phyloP scores from a whole-genome alignment of 2,888 invertebrate species.

The Prostheceraeus crozeri region DNA sequence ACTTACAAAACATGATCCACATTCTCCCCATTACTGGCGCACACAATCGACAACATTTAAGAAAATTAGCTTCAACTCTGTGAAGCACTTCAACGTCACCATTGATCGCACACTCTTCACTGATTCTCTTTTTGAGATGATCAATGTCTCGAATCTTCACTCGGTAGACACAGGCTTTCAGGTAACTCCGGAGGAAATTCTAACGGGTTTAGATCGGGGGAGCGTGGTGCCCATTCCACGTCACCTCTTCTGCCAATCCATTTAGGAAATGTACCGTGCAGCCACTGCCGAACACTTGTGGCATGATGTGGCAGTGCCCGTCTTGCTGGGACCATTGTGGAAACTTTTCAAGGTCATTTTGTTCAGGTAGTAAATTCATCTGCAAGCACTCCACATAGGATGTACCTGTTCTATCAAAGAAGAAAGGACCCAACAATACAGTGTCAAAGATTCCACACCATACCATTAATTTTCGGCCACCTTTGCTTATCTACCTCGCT shows the following conservation, averaged over 20 bases:
- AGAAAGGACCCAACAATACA: too few species aligned
- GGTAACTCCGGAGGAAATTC: slow-evolving; percentile 25
- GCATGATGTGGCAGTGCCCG: slow-evolving; percentile 21
- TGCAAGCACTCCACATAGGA: slow-evolving; percentile 13
- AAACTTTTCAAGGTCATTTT: slow-evolving; percentile 10
- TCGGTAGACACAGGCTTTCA: slow-evolving; percentile 24
- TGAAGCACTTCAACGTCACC: slow-evolving; percentile 23
- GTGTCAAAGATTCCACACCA: too few species aligned
- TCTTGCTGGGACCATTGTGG: slow-evolving; percentile 28
- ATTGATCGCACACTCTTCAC: slow-evolving; percentile 22
- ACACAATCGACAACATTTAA: slow-evolving; percentile 22
- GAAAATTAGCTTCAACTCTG: slow-evolving; percentile 28
- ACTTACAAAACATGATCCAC: slow-evolving; percentile 17
- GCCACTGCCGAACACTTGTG: slow-evolving; percentile 28
- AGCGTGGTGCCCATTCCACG: slow-evolving; percentile 30
- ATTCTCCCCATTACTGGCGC: slow-evolving; percentile 23
- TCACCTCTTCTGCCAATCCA: slow-evolving; percentile 26
- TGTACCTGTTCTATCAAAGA: too few species aligned
- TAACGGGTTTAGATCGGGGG: slow-evolving; percentile 26
- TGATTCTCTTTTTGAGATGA: slow-evolving; percentile 27
- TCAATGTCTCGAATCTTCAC: slow-evolving; percentile 31
- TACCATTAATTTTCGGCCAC: too few species aligned
- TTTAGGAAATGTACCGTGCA: slow-evolving; percentile 25
- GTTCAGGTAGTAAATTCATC: slow-evolving; percentile 11
- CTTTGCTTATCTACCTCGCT: too few species aligned